These are phyloP conservation scores for Antheraea pernyi DNA, from an alignment of 1,140 invertebrate species.

Conservation along the genomic window DNA sequence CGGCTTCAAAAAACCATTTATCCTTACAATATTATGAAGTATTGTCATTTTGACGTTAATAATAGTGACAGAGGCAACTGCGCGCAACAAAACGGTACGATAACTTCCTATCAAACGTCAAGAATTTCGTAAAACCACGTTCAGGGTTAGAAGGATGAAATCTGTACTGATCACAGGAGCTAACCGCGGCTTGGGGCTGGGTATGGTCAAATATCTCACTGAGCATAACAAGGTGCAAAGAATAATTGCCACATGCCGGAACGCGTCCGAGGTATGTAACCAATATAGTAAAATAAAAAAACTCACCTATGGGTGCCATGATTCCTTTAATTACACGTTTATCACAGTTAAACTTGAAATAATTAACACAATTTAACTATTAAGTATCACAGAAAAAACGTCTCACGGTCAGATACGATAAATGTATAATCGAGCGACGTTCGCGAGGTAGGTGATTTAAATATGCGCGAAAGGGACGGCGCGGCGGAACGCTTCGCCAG, in stretches of 20 bases:
- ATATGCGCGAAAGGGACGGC: slow-evolving; percentile 29
- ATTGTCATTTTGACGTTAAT: slow-evolving; percentile 68
- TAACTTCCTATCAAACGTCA: slow-evolving; percentile 41
- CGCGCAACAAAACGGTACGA: not conserved
- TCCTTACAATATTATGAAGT: slow-evolving; percentile 58
- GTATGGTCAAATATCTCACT: slow-evolving; percentile 85
- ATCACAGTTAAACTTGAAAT: slow-evolving; percentile 14
- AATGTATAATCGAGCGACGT: slow-evolving; percentile 24
- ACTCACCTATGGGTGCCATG: slow-evolving; percentile 73
- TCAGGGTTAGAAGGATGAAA: slow-evolving; percentile 79
- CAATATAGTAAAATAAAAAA: slow-evolving; percentile 17
- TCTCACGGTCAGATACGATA: slow-evolving; percentile 27
- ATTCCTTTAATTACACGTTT: not conserved
- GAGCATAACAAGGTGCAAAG: slow-evolving; percentile 54
- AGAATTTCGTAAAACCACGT: slow-evolving; percentile 23
- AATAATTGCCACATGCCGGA: slow-evolving; percentile 71
- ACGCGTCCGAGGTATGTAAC: slow-evolving; percentile 60
- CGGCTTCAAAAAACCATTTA: slow-evolving; percentile 52
- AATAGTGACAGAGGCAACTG: slow-evolving; percentile 54
- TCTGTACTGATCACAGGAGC: slow-evolving; percentile 93
- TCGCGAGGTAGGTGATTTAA: slow-evolving; percentile 25
- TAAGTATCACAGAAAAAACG: slow-evolving; percentile 22
- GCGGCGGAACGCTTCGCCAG: slow-evolving; percentile 23
- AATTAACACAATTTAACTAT: slow-evolving; percentile 9
- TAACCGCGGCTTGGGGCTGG: slow-evolving; percentile 92